Evolutionary conservation across 53 echinoderm and acorn worm genomes (phyloP).

Genomic region (Zoroaster sp.): DNA sequence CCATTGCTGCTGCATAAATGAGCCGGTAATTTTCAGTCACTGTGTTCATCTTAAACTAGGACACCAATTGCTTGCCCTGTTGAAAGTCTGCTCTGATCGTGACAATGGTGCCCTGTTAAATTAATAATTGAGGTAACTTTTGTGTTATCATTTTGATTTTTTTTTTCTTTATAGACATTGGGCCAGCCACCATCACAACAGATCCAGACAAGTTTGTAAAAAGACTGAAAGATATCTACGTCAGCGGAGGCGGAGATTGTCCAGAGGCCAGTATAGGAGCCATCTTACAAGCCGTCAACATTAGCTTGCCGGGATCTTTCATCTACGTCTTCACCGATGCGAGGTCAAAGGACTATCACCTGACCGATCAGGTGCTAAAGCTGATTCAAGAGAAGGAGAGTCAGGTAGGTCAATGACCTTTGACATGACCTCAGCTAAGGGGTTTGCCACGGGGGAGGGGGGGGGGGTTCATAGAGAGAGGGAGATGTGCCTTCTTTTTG

Average conservation of each 20-base stretch:
- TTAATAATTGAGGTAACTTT: too few species aligned
- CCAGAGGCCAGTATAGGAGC: slow-evolving; percentile 96
- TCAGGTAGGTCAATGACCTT: slow-evolving; percentile 74
- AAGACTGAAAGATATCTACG: slow-evolving; percentile 77
- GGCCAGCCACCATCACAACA: slow-evolving; percentile 81
- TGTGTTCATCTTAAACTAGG: too few species aligned
- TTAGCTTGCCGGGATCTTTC: slow-evolving; percentile 91
- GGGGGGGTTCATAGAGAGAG: too few species aligned
- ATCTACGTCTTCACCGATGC: slow-evolving; percentile 99
- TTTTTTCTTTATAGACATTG: slow-evolving; percentile 69
- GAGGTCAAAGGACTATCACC: slow-evolving; percentile 89
- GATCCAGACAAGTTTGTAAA: slow-evolving; percentile 77
- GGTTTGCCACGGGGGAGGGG: too few species aligned
- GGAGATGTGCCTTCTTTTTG: too few species aligned
- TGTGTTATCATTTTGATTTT: too few species aligned
- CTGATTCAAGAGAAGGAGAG: slow-evolving; percentile 98
- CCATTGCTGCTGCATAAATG: too few species aligned
- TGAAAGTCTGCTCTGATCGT: too few species aligned
- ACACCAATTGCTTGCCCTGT: too few species aligned
- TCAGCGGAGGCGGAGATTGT: slow-evolving; percentile 96
- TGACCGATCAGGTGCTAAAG: slow-evolving; percentile 84
- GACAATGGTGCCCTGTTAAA: too few species aligned
- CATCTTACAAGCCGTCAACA: slow-evolving; percentile 81
- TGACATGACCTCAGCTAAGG: too few species aligned
- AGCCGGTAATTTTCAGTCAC: too few species aligned